Evolutionary conservation across 2,888 invertebrate genomes (phyloP).

Genomic region (Sialis lutaria): DNA sequence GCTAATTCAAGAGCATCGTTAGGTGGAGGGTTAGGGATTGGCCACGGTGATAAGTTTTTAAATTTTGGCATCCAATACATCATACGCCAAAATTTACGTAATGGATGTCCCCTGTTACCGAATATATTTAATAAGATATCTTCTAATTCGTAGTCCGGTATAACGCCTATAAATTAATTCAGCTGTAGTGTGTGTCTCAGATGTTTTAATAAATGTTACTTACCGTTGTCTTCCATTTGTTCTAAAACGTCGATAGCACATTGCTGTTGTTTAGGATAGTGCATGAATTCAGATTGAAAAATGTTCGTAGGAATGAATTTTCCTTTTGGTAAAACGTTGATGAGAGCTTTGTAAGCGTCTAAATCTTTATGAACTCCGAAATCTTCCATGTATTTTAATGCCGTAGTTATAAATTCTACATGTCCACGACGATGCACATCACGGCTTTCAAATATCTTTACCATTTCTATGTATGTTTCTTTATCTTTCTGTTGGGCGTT

Average conservation of each 20-base stretch:
- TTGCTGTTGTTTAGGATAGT: constrained; percentile 92
- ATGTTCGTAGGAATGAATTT: constrained; percentile 67
- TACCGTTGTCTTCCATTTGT: constrained; percentile 89
- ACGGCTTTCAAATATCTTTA: constrained; percentile 53
- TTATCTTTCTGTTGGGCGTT: constrained; percentile 39
- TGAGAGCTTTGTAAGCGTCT: constrained; percentile 67
- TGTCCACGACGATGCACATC: constrained; percentile 64
- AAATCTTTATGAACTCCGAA: constrained; percentile 79
- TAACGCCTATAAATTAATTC: constrained; percentile 44
- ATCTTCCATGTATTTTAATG: constrained; percentile 72
- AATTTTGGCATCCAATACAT: constrained; percentile 93
- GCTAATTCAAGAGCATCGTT: constrained; percentile 61
- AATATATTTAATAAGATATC: constrained; percentile 68
- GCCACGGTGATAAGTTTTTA: constrained; percentile 76
- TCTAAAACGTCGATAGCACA: constrained; percentile 79
- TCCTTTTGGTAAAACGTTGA: constrained; percentile 79
- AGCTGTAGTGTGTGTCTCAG: neutral
- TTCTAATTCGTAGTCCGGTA: constrained; percentile 83
- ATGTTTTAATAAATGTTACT: constrained; percentile 7
- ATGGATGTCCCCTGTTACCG: constrained; percentile 55
- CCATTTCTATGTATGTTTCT: constrained; percentile 49
- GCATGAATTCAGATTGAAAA: constrained; percentile 78
- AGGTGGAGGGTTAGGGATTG: constrained; percentile 60
- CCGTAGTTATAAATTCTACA: constrained; percentile 87
- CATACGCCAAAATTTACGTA: constrained; percentile 64